These are phyloP conservation scores for Salpingus planirostris DNA, from an alignment of 2,888 invertebrate genomes.

Conservation along the genomic window DNA sequence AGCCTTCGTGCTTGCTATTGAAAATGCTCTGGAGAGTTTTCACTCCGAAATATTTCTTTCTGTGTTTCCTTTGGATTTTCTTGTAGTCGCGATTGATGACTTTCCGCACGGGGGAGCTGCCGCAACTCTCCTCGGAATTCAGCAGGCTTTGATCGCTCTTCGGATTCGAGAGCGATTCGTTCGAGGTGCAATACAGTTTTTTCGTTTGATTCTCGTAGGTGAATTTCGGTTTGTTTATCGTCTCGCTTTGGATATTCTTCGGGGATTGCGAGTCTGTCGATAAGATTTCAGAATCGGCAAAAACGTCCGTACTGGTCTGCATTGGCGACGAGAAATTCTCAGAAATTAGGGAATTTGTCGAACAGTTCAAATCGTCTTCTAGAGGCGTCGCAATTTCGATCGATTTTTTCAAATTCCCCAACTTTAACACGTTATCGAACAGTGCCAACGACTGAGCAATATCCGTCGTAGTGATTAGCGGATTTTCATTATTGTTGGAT, in stretches of 20 bases:
- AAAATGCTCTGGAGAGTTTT: slow-evolving; percentile 42
- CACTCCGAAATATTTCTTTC: slow-evolving; percentile 47
- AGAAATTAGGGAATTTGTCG: slow-evolving; percentile 40
- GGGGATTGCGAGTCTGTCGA: slow-evolving; percentile 43
- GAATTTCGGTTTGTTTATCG: slow-evolving; percentile 12
- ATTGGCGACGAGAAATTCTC: slow-evolving; percentile 44
- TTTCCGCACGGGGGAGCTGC: slow-evolving; percentile 50
- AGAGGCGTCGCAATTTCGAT: slow-evolving; percentile 16
- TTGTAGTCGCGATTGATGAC: slow-evolving; percentile 33
- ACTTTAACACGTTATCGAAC: slow-evolving; percentile 29
- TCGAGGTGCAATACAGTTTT: slow-evolving; percentile 25
- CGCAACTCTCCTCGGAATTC: slow-evolving; percentile 38
- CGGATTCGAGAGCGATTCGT: slow-evolving; percentile 37
- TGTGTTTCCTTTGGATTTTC: slow-evolving; percentile 42
- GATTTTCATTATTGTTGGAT: too few relatives aligned
- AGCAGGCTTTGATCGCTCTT: slow-evolving; percentile 41
- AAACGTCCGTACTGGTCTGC: slow-evolving; percentile 44
- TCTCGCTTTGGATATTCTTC: slow-evolving; percentile 27
- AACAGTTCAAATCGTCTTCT: slow-evolving; percentile 37
- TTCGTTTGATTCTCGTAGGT: slow-evolving; percentile 6
- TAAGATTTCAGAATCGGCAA: slow-evolving; percentile 40
- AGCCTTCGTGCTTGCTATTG: slow-evolving; percentile 38
- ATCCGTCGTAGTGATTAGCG: too few relatives aligned
- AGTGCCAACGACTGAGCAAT: slow-evolving; percentile 19
- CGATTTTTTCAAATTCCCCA: slow-evolving; percentile 31